Evolutionary conservation across 1,140 invertebrate genomes (phyloP), one percentile per base, ranked within the genome.

Genomic region (Helicoverpa armigera): DNA sequence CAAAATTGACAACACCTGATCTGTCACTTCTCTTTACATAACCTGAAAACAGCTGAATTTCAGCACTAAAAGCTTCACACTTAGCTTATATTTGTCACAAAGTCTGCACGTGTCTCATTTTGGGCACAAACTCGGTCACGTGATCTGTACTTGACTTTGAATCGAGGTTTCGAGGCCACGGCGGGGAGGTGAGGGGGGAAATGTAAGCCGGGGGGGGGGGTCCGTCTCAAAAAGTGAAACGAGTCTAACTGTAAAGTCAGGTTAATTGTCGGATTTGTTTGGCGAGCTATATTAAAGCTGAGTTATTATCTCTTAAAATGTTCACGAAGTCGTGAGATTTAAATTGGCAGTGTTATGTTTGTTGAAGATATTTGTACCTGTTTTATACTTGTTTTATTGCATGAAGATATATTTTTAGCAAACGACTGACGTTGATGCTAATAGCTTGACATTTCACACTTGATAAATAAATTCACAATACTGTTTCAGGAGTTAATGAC

Each of bases 111-210:
- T 51, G n/a, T 16, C 11, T 23, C 35, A 80, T 72, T 54, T 72
- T 53, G 2, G 51, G 69, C 29, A 72, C 23, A 56, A 54, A 72
- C 54, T 69, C 31, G 16, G 43, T 67, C 77, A 69, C 85, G 82
- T 84, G 82, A 83, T 56, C 79, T 85, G 89, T 86, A 86, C 89
- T 91, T 91, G 89, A 91, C 89, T 91, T 90, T 90, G 89, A 88
- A 92, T 87, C 82, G 86, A 91, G 91, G 91, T 92, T 92, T 92
- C 89, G 87, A 87, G 91, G 90, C 82, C 91, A 85, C 43, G 56
- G 13, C 54, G 77, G 77, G 29, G 35, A 13, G 43, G 35, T 16
- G 63, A 67, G 79, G 78, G 76, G 51, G 23, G 60, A 58, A 58
- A 51, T 35, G 35, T 35, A 53, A 65, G 70, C 80, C 86, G 88